phyloP scores from a whole-genome alignment of 2,113 vertebrate genomes.

The Sphyrna mokarran region DNA sequence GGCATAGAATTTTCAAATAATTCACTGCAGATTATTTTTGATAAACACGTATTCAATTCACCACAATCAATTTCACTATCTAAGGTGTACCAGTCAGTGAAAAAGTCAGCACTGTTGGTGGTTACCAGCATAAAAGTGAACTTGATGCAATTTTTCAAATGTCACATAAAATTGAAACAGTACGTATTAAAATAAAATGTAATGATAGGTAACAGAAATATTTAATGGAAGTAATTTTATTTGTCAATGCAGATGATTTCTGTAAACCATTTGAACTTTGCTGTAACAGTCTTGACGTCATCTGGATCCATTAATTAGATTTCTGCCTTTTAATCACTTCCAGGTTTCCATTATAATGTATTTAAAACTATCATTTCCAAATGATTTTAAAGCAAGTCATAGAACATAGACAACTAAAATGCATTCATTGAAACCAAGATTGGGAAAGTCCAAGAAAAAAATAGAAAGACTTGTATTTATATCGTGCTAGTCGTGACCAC shows the following conservation, averaged over 20 bases:
- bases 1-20: neutral
- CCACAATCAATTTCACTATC: neutral
- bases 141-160: neutral
- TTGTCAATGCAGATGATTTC: slow-evolving; percentile 18
- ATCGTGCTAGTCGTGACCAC: neutral
- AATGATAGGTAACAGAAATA: neutral
- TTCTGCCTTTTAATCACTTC: slow-evolving; percentile 21
- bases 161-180: neutral
- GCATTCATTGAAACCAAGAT: neutral
- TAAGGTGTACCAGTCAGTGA: neutral
- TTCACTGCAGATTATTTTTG: neutral
- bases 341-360: neutral
- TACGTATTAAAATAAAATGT: neutral
- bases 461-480: neutral
- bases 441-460: neutral
- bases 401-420: neutral
- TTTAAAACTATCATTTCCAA: neutral
- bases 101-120: neutral
- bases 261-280: slow-evolving; percentile 16
- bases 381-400: neutral
- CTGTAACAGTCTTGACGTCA: slow-evolving; percentile 8
- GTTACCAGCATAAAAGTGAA: neutral
- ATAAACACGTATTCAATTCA: neutral
- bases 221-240: slow-evolving; percentile 28
- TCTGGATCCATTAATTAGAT: slow-evolving; percentile 2